phyloP scores from a whole-genome alignment of 2,797 vertebrate species.

The Thripadectes ignobilis region DNA sequence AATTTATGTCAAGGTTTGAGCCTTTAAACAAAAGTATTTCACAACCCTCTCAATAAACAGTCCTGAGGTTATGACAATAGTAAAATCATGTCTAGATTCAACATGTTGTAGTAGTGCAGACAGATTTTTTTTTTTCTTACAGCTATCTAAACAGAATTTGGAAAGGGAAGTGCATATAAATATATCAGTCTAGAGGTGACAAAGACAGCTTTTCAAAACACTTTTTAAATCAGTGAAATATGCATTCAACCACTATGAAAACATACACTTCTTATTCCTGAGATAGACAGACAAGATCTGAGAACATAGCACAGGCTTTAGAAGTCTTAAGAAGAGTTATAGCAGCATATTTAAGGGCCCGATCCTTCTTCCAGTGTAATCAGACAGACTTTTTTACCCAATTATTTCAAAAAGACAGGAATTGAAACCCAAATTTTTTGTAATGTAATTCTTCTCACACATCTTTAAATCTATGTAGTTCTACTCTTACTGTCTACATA shows the following conservation, averaged over 20 bases:
- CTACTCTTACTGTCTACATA: neutral
- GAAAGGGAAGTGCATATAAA: conserved; percentile 26
- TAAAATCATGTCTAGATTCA: neutral
- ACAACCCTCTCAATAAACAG: neutral
- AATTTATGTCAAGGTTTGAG: neutral
- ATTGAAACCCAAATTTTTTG: neutral
- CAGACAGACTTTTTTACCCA: neutral
- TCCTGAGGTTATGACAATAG: neutral
- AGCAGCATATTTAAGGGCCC: neutral
- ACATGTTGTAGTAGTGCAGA: neutral
- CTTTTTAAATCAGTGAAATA: conserved; percentile 52
- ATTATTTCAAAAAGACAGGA: neutral
- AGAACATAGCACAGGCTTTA: conserved; percentile 8
- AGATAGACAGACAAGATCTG: conserved; percentile 28
- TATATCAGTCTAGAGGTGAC: conserved; percentile 31
- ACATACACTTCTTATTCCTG: conserved; percentile 41
- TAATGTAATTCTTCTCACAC: neutral
- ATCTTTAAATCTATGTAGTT: conserved; percentile 1
- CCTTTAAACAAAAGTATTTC: neutral
- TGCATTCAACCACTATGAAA: conserved; percentile 39
- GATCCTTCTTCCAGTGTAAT: neutral
- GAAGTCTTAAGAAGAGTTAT: conserved; percentile 51
- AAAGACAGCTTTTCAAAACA: conserved; percentile 29
- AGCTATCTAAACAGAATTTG: conserved; percentile 45
- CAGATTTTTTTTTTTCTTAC: neutral